Evolutionary conservation across 2,113 vertebrate genomes (phyloP), one percentile per base, ranked within the genome.

Genomic region (Pionites leucogaster): DNA sequence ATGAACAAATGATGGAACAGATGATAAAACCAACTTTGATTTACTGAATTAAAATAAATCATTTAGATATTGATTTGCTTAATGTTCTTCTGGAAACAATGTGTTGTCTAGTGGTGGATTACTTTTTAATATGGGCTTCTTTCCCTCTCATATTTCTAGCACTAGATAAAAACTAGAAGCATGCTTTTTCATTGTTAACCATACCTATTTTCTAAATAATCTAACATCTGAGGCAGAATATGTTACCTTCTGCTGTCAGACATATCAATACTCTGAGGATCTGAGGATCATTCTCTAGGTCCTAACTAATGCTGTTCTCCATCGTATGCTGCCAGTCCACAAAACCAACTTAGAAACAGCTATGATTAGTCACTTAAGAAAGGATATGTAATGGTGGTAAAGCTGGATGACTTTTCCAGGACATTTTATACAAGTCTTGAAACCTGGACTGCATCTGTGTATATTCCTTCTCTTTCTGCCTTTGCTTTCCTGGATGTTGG

Each of bases 201-300:
- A 82, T 65, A 46, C 12, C 50, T 49, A 2, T 84, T 87, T 93
- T 72, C 28, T 60, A 71, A 33, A 39, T 81, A 83, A 78, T 23
- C 29, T 76, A n/a, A 31, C 60, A 31, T 18, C 24, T n/a, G 57
- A 60, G 29, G 31, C n/a, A 65, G 49, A 70, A 29, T 6, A 15
- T 7, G 4, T 60, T 80, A 17, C 25, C 31, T 70, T 75, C 44
- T 62, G 11, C 57, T 79, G 10, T 64, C 60, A 70, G 71, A 52
- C 29, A 7, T 80, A 60, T 2, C 29, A 70, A 17, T 16, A 16
- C 29, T 72, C 33, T 72, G 33, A 67, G 23, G 31, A 37, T 46
- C 0, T 83, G n/a, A 65, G 23, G 31, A 37, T 49, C 0, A 0
- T 75, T 88, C 23, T 71, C 23, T 13, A 42, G 44, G 29, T 64